phyloP scores from a whole-genome alignment of 2,888 invertebrate species.

The Oligia strigilis region DNA sequence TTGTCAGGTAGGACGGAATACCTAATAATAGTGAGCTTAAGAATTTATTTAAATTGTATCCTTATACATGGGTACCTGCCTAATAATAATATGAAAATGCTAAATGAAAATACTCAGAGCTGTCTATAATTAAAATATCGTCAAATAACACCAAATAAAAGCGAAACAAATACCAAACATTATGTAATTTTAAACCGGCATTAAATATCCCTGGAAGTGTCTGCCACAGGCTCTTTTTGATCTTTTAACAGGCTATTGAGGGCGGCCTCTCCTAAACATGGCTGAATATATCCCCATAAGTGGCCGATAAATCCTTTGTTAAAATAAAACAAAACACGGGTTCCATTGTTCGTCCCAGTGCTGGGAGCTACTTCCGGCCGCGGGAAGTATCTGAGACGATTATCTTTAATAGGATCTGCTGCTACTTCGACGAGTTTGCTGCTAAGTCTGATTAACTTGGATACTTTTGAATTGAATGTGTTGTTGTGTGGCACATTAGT shows the following conservation, averaged over 20 bases:
- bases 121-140: background rate
- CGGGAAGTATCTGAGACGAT: slow-evolving; percentile 65
- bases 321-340: slow-evolving; percentile 68
- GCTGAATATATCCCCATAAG: slow-evolving; percentile 63
- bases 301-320: slow-evolving; percentile 69
- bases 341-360: slow-evolving; percentile 58
- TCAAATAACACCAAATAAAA: slow-evolving; percentile 2
- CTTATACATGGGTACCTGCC: no score
- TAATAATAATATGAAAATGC: background rate
- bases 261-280: slow-evolving; percentile 47
- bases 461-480: slow-evolving; percentile 56
- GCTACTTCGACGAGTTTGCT: slow-evolving; percentile 61
- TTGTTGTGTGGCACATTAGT: slow-evolving; percentile 2
- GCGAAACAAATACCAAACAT: slow-evolving; percentile 27
- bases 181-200: slow-evolving; percentile 35
- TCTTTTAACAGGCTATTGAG: slow-evolving; percentile 62
- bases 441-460: slow-evolving; percentile 67
- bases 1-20: background rate
- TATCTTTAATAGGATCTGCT: slow-evolving; percentile 72
- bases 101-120: background rate
- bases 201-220: slow-evolving; percentile 51
- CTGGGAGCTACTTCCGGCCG: slow-evolving; percentile 46
- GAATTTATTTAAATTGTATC: background rate
- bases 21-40: background rate
- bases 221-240: slow-evolving; percentile 60